Evolutionary conservation across 2,888 invertebrate species (phyloP), one percentile per base, ranked within the genome.

Genomic region (Heliconius charithonia): DNA sequence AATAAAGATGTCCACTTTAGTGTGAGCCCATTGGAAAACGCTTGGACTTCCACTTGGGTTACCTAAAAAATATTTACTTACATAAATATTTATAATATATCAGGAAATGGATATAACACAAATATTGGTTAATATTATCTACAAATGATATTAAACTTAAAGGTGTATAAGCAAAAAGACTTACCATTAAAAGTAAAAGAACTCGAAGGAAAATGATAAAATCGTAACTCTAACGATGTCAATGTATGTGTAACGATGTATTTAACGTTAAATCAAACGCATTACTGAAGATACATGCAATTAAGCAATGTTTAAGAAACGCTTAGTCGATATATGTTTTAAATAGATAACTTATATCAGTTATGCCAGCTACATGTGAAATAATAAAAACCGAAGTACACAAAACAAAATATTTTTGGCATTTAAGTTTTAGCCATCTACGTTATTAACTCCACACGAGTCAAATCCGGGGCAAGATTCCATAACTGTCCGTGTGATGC

Each of bases 1-100:
- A 83, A 91, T 86, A 86, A 93, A 83, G 82, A 91, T 86, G 86
- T 92, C 93, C 93, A 89, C 86, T 89, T 87, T 92, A 90, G 88
- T 87, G 86, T 87, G 88, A 89, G 89, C 89, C 92, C 93, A 90
- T 92, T 89, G 89, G 88, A 90, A 90, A 90, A 88, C 87, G 88
- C 91, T 92, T 90, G 93, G 88, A 91, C 93, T 90, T 93, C 95
- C 95, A 89, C 92, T 95, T 92, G 94, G 94, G 88, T 95, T 95
- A 95, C 95, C 95, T 95, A 95, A 90, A 95, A 95, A 94, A 93
- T 88, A 92, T 92, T 88, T 85, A 87, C 89, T 87, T 87, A 83
- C 87, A 91, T 93, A 91, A 93, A 92, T 90, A 91, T 88, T 83
- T 72, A 72, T 81, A 80, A 75, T 69, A 79, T 73, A 77, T 66